Evolutionary conservation across 35 echinoderm and acorn worm genomes (phyloP), one percentile per base, ranked within the genome.

Genomic region (Strongylocentrotus purpuratus): DNA sequence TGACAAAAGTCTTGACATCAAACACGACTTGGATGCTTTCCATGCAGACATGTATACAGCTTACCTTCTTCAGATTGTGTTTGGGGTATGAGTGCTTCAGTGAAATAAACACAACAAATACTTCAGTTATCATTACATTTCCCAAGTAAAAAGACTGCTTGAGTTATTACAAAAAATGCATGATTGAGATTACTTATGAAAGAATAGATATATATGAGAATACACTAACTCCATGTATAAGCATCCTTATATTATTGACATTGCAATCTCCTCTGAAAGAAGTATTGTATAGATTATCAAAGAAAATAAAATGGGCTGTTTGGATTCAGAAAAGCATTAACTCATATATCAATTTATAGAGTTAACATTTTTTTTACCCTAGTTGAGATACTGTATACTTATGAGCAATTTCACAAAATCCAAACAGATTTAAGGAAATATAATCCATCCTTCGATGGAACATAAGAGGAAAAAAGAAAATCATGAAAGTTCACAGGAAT

Each of bases 11-110:
- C 52, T 14, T 59, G 17, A 14, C 52, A 59, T 17, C 11, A 59
- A 59, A 59, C 52, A 14, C 52, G 11, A 14, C 15, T 55, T 2
- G 50, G 50, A 78, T 78, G 65, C 65, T 22, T 22, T 28, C 65
- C 20, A 78, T 78, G 52, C 87, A 46, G 87, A 46, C 87, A 89
- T 46, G 35, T 33, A 46, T 25, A 17, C 4, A 89, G 87, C 91
- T 93, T 93, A 93, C 91, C 91, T 93, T 93, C 91, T 93, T 93
- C 91, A 93, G 91, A 93, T 46, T 93, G 91, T 47, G 91, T 93
- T 93, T 93, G 91, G 31, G 91, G 91, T 47, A 58, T 46, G 48
- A 93, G 91, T 46, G 91, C 91, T 93, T 93, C 47, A 93, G 0
- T 93, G 91, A 58, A 58, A 93, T 13, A 47, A 93, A 58, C 10